Percentiles rank a stretch among this genome's conserved stretches.
These are phyloP conservation scores for Syndactyla subalaris DNA, from an alignment of 2,797 vertebrate species.

Conservation along the genomic window DNA sequence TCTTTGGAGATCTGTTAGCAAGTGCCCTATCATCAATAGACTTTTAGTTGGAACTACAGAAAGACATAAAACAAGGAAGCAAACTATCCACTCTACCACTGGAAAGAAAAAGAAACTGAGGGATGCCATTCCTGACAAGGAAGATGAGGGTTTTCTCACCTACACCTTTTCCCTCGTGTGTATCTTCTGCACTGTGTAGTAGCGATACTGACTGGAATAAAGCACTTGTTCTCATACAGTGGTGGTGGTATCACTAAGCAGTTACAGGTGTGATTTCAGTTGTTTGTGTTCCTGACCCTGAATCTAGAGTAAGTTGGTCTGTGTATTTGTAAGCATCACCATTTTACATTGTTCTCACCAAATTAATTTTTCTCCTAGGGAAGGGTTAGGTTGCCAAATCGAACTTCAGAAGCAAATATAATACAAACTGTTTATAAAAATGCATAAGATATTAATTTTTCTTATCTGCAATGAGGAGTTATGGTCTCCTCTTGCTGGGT, in stretches of 20 bases:
- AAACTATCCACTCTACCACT: background rate
- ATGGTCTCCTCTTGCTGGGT: accelerated
- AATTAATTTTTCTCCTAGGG: background rate
- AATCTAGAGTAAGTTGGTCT: background rate
- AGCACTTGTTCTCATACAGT: background rate
- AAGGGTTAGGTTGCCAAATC: background rate
- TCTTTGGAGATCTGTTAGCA: background rate
- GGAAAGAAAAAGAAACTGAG: background rate
- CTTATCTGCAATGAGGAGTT: background rate
- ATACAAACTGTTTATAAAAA: background rate
- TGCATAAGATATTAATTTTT: background rate
- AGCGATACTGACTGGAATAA: background rate
- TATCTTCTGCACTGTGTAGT: background rate
- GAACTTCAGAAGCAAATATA: background rate
- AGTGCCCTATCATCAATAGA: background rate
- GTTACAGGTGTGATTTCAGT: background rate
- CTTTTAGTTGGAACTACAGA: background rate
- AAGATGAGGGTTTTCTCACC: background rate
- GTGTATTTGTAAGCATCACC: background rate
- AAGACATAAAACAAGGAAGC: background rate
- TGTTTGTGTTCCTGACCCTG: background rate
- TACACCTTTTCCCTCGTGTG: background rate
- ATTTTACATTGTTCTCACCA: background rate
- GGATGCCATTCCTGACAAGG: background rate
- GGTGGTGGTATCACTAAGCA: background rate